Percentiles rank a stretch among this genome's conserved stretches.
Evolutionary conservation across 2,888 invertebrate genomes (phyloP).

Genomic region (Metellina segmentata): DNA sequence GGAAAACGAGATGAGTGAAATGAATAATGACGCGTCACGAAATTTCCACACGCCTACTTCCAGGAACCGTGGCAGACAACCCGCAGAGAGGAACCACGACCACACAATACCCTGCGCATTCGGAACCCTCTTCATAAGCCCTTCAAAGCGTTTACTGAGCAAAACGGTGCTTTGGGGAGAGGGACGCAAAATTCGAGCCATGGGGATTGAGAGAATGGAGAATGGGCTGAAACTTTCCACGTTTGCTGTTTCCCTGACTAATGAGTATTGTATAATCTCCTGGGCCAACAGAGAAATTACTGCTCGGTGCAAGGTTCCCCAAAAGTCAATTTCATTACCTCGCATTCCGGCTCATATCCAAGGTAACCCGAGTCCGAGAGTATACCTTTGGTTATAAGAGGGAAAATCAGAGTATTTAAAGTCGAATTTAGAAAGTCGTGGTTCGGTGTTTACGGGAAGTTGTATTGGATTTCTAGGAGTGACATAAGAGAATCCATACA

Average conservation of each 20-base stretch:
- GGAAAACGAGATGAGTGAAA: too few relatives aligned
- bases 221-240: not conserved
- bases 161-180: not conserved
- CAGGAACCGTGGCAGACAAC: not conserved
- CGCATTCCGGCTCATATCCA: conserved; percentile 20
- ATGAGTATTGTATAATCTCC: conserved; percentile 64
- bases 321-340: conserved; percentile 69
- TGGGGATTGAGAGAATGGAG: conserved; percentile 53
- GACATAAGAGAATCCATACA: too few relatives aligned
- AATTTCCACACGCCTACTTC: not conserved
- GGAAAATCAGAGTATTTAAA: too few relatives aligned
- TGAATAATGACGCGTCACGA: not conserved
- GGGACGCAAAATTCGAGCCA: conserved; percentile 47
- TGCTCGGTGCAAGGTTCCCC: conserved; percentile 48
- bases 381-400: not conserved
- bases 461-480: too few relatives aligned
- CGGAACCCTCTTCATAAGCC: not conserved
- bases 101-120: not conserved
- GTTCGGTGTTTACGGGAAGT: too few relatives aligned
- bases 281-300: conserved; percentile 59
- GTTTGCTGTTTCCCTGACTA: conserved; percentile 44
- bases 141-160: not conserved
- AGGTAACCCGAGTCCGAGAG: conserved; percentile 10
- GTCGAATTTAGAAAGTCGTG: too few relatives aligned
- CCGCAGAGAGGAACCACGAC: not conserved